Evolutionary conservation across 2,888 invertebrate genomes (phyloP).

Genomic region (Agonopterix heracliana): DNA sequence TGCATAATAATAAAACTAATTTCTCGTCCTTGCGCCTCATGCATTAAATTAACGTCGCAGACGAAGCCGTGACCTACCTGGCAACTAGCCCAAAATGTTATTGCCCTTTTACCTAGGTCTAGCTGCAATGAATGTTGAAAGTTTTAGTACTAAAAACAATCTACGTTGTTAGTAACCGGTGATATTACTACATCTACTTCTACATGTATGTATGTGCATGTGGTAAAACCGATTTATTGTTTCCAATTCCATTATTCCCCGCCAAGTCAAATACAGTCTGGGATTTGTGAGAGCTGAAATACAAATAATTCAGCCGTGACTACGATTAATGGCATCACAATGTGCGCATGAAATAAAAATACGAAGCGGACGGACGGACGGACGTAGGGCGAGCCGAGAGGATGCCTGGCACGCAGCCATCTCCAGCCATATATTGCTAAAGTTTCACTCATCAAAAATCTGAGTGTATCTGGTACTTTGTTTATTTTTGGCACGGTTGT

Average conservation of each 20-base stretch:
- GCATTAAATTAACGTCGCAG: slow-evolving; percentile 3
- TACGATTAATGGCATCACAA: slow-evolving; percentile 50
- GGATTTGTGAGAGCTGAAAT: slow-evolving; percentile 11
- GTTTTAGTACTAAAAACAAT: not conserved
- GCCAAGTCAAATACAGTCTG: not conserved
- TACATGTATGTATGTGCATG: not conserved
- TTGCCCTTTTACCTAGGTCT: slow-evolving; percentile 3
- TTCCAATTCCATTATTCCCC: not conserved
- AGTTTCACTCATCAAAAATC: slow-evolving; percentile 45
- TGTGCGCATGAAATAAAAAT: slow-evolving; percentile 57
- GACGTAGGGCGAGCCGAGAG: slow-evolving; percentile 19
- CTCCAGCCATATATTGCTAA: slow-evolving; percentile 43
- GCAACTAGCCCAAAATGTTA: slow-evolving; percentile 12
- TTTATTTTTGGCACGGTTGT: slow-evolving; percentile 1
- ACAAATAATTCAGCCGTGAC: slow-evolving; percentile 30
- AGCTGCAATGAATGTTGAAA: not conserved
- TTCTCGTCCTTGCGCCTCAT: not conserved
- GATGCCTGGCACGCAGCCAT: slow-evolving; percentile 52
- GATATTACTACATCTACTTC: not conserved
- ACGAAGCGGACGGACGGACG: slow-evolving; percentile 39
- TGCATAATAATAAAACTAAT: not conserved
- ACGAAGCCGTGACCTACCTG: slow-evolving; percentile 13
- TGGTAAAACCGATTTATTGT: not conserved
- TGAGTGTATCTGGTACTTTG: slow-evolving; percentile 4
- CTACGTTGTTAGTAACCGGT: not conserved